Evolutionary conservation across 2,888 invertebrate genomes (phyloP).

Genomic region (Magallana nippona): DNA sequence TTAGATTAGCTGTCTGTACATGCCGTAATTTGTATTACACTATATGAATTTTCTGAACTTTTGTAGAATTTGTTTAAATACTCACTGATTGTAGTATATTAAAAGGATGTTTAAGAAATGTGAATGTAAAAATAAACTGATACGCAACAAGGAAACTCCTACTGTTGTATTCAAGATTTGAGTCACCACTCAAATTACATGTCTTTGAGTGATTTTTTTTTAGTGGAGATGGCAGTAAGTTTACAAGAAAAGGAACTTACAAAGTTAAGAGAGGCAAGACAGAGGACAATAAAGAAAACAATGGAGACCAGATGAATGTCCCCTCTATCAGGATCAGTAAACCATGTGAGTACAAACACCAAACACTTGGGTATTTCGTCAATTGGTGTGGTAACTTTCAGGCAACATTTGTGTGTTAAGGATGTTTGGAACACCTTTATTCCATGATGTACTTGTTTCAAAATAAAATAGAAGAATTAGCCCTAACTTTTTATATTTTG

Average conservation of each 20-base stretch:
- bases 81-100: no score
- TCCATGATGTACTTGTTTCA: no score
- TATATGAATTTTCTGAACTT: no score
- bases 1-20: no score
- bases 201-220: background rate
- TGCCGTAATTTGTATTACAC: no score
- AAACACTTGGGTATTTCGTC: background rate
- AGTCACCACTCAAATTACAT: background rate
- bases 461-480: no score
- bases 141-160: no score
- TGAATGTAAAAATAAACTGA: no score
- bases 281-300: slow-evolving; percentile 63
- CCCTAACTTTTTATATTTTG: no score
- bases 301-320: slow-evolving; percentile 48
- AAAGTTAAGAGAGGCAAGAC: slow-evolving; percentile 63
- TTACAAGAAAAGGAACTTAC: slow-evolving; percentile 70
- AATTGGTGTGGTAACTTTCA: background rate
- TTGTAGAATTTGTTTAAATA: no score
- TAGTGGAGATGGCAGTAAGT: slow-evolving; percentile 42
- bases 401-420: background rate
- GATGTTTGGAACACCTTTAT: no score
- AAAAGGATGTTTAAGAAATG: no score
- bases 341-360: slow-evolving; percentile 50
- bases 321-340: slow-evolving; percentile 57
- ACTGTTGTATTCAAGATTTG: background rate